Conservation (phyloP, 2,888 invertebrate species). For the Tetrapedia diversipes region DNA sequence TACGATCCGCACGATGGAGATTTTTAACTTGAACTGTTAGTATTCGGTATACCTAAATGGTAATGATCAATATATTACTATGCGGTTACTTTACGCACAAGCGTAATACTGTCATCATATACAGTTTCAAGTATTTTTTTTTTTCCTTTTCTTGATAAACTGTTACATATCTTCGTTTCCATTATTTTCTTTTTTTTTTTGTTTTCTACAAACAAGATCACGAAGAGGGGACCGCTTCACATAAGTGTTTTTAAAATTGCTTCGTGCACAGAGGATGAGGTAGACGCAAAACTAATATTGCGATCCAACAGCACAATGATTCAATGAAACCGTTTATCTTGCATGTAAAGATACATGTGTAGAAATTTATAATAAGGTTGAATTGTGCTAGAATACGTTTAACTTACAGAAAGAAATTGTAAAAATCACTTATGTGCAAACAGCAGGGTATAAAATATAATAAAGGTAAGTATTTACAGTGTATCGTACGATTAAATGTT, state of each 20-base stretch:
- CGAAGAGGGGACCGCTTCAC: slow-evolving; percentile 21
- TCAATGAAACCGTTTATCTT: slow-evolving; percentile 31
- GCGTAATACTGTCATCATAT: slow-evolving; percentile 39
- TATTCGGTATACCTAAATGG: slow-evolving; percentile 8
- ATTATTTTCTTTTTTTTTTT: background rate
- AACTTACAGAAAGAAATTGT: slow-evolving; percentile 60
- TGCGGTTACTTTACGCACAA: slow-evolving; percentile 18
- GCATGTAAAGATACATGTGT: slow-evolving; percentile 42
- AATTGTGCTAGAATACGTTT: slow-evolving; percentile 37
- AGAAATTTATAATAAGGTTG: slow-evolving; percentile 45
- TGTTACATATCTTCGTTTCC: slow-evolving; percentile 1
- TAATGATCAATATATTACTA: slow-evolving; percentile 25
- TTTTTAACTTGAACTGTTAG: slow-evolving; percentile 10
- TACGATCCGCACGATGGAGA: background rate
- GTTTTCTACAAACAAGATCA: slow-evolving; percentile 32
- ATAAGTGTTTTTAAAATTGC: slow-evolving; percentile 21
- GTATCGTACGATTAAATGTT: slow-evolving; percentile 55
- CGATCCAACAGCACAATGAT: slow-evolving; percentile 30
- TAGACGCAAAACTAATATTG: slow-evolving; percentile 25
- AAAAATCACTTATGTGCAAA: slow-evolving; percentile 64
- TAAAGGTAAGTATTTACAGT: slow-evolving; percentile 65
- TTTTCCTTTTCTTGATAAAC: background rate
- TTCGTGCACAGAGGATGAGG: slow-evolving; percentile 10
- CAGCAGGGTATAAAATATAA: slow-evolving; percentile 69
- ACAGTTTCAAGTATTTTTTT: slow-evolving; percentile 6